Conservation (phyloP, 2,888 invertebrate genomes). For the Lordiphosa andalusiaca region DNA sequence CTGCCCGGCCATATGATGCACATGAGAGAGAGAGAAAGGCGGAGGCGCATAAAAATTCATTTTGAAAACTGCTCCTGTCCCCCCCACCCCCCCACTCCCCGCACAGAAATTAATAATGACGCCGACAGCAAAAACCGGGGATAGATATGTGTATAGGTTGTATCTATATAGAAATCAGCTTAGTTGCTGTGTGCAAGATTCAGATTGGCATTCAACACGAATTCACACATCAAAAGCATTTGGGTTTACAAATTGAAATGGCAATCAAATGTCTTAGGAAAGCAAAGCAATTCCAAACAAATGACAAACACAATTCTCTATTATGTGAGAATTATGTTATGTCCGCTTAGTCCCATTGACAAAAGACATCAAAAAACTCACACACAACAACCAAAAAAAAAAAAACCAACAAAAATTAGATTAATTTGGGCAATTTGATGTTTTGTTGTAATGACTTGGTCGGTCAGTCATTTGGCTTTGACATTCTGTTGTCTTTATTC, state of each 20-base stretch:
- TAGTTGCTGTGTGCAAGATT: neutral
- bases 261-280: constrained; percentile 5
- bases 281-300: constrained; percentile 33
- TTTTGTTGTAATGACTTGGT: constrained; percentile 75
- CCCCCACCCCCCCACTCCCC: neutral
- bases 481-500: constrained; percentile 67
- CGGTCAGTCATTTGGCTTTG: constrained; percentile 71
- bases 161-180: too few relatives aligned
- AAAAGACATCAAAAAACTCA: constrained; percentile 39
- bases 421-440: constrained; percentile 77
- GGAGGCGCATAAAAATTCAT: constrained; percentile 59
- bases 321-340: constrained; percentile 67
- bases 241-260: neutral
- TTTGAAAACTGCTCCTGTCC: constrained; percentile 44
- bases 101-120: constrained; percentile 68
- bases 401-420: constrained; percentile 53
- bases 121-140: constrained; percentile 38
- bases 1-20: constrained; percentile 24
- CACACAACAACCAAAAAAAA: constrained; percentile 37
- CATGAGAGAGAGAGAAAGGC: constrained; percentile 18
- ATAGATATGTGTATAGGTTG: constrained; percentile 8
- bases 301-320: constrained; percentile 61
- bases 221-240: neutral
- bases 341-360: constrained; percentile 58
- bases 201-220: too few relatives aligned